Base-by-base conservation (phyloP, 1,140 invertebrate genomes). In the Pachypsylla venusta region DNA sequence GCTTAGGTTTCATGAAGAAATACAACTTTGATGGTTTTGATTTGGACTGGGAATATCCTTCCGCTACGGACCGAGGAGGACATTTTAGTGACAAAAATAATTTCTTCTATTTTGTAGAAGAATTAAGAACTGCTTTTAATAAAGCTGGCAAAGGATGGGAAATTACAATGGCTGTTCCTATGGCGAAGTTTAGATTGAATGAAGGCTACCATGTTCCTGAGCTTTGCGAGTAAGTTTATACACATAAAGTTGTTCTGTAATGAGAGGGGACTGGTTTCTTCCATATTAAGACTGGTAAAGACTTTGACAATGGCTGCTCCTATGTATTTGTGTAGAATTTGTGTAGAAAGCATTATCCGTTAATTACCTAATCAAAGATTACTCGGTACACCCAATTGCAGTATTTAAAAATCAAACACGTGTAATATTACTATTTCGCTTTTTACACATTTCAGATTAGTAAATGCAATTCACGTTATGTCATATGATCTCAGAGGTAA, bases 401-500 rank as follows among this genome's bases (percentile, higher is more conserved):
- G 16, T 42, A 42, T 4, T 42, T 42, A 19, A 13, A 4, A 42
- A 2, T 42, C 2, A 20, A 13, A 42, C 2, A 20, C 14, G 13
- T n/a, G 22, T 19, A 2, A 42, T 5, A 19, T 42, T 42, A 42
- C 40, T 13, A 2, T 20, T 3, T 3, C 22, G 14, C 24, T 19
- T 14, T 56, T 28, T 56, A 28, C 14, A 12, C 39, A 28, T 48
- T 61, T 59, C 58, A 69, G 69, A 25, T 57, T 66, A 16, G 60
- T 89, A 16, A 87, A 91, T 68, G 87, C 85, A 2, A 81, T 92
- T 55, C 88, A 92, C 67, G 85, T 87, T 12, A 93, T 93, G 89
- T 79, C 88, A 0, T 95, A 95, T 68, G 91, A 94, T 73, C 75
- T 94, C 16, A 77, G 90, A 62, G 92, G 92, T 24, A 90, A 91